Conservation (phyloP, 2,113 vertebrate species). For the Nymphicus hollandicus region DNA sequence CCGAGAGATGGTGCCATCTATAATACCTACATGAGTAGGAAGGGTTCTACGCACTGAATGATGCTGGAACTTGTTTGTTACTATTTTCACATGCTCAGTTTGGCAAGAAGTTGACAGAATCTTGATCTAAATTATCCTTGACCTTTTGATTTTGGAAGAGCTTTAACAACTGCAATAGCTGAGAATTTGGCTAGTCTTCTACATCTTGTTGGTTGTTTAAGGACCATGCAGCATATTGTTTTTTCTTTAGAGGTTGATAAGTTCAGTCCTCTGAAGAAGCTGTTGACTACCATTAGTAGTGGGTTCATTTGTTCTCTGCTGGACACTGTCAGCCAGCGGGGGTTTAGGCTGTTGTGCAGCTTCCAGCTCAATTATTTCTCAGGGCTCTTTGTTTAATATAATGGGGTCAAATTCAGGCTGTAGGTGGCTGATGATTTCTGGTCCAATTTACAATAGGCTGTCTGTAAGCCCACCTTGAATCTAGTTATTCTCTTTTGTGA, state of each 20-base stretch:
- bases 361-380: conserved; percentile 66
- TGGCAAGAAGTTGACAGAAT: not conserved
- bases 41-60: not conserved
- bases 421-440: conserved; percentile 54
- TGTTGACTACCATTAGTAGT: conserved; percentile 66
- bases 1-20: not conserved
- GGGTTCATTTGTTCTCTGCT: conserved; percentile 68
- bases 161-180: not conserved
- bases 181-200: not conserved
- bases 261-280: conserved; percentile 59
- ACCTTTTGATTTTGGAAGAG: not conserved
- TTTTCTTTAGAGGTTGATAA: conserved; percentile 10
- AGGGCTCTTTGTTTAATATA: conserved; percentile 67
- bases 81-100: not conserved
- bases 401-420: conserved; percentile 62
- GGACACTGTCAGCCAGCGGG: conserved; percentile 60
- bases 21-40: not conserved
- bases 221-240: not conserved
- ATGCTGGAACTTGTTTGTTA: not conserved
- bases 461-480: conserved; percentile 39
- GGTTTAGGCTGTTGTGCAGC: conserved; percentile 56
- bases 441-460: conserved; percentile 58
- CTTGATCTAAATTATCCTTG: not conserved
- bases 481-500: conserved; percentile 35
- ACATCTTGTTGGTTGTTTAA: not conserved